Evolutionary conservation across 2,888 invertebrate genomes (phyloP).

Genomic region (Dasypolia templi): DNA sequence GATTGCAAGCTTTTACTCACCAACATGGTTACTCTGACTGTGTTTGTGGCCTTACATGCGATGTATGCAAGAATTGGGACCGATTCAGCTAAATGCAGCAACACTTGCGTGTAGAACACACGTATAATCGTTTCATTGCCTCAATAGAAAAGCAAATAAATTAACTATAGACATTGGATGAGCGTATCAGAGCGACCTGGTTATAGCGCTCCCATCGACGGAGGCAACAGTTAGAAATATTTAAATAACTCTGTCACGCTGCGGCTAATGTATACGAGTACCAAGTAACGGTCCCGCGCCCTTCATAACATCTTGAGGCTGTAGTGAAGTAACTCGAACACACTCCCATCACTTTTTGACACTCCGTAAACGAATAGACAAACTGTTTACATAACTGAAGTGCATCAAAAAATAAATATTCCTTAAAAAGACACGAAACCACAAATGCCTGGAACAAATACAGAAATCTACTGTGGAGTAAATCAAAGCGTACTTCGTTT

Average conservation of each 20-base stretch:
- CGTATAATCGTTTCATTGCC: conserved; percentile 38
- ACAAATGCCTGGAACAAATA: conserved; percentile 66
- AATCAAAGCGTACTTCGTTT: conserved; percentile 59
- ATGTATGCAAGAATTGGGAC: conserved; percentile 5
- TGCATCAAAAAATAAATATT: conserved; percentile 70
- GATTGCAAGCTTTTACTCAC: conserved; percentile 49
- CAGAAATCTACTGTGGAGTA: conserved; percentile 49
- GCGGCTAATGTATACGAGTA: conserved; percentile 79
- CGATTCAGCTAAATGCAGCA: conserved; percentile 14
- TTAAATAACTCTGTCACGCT: conserved; percentile 87
- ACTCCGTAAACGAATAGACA: conserved; percentile 72
- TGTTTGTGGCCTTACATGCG: conserved; percentile 6
- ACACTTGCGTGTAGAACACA: conserved; percentile 30
- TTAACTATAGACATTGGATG: conserved; percentile 61
- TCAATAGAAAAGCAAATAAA: conserved; percentile 50
- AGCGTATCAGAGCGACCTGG: conserved; percentile 76
- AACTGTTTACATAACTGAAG: conserved; percentile 79
- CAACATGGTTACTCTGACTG: conserved; percentile 12
- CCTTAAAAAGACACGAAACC: conserved; percentile 50
- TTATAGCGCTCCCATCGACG: conserved; percentile 78
- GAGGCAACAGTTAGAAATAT: conserved; percentile 83
- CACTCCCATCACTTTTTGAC: conserved; percentile 73
- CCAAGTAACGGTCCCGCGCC: conserved; percentile 84
- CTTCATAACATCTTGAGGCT: conserved; percentile 79
- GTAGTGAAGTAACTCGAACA: conserved; percentile 63